Base-by-base conservation (phyloP, 2,888 invertebrate species). In the Fissipunctia ypsillon region DNA sequence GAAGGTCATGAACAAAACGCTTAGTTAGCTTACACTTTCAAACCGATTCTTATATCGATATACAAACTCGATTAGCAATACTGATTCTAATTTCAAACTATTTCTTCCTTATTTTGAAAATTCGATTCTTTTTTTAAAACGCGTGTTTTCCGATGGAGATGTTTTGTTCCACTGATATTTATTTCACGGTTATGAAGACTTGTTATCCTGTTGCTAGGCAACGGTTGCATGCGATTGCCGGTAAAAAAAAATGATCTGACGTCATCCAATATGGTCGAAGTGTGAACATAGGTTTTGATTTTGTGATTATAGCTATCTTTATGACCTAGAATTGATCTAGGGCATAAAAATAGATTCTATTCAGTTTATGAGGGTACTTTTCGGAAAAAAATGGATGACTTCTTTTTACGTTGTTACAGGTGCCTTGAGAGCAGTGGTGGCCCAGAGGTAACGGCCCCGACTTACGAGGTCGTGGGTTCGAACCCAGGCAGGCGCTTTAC, bases 191-290 rank as follows among this genome's bases (percentile, higher is more conserved):
- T 82, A 79, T 78, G 85, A 89, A 92, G 87, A 81, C 75, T 88
- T 94, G 94, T 95, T 95, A 93, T 95, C 91, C 65, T 41, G 94
- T 95, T 92, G 89, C 95, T 86, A 84, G 72, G 94, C 84, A 86
- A 94, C 93, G 56, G n/a, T 76, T 72, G 83, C 71, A 79, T 76
- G 83, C n/a, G 31, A 56, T 48, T 65, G 57, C 63, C 64, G 73
- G 74, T 10, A 68, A 41, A 73, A 76, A 78, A 12, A 76, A 69
- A 73, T 63, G 10, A 67, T 83, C 57, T 85, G 75, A 84, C 81
- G 69, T 76, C 83, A 81, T 54, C 28, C 41, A 57, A 61, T 66
- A 31, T 22, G 19, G 63, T 35, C 48, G 28, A 22, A 56, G 83
- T 71, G 78, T 45, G 60, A 73, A 48, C 9, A 63, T 45, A 48